These are phyloP conservation scores for Diaperis boleti DNA, from an alignment of 2,888 invertebrate genomes.

Conservation along the genomic window DNA sequence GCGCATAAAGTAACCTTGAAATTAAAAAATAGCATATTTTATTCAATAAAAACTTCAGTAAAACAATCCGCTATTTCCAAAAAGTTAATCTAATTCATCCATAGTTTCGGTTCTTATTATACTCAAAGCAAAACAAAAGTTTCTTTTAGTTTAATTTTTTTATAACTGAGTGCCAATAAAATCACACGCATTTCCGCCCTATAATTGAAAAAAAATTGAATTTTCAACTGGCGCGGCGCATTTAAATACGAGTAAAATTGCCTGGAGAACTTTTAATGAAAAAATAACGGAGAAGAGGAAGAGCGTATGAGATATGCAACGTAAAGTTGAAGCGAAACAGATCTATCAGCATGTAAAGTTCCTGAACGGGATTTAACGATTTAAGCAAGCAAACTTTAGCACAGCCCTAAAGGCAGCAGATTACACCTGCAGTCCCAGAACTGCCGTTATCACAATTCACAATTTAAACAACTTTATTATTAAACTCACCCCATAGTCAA, in stretches of 20 bases:
- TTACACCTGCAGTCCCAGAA: slow-evolving; percentile 46
- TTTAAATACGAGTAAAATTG: slow-evolving; percentile 32
- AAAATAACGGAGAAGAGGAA: slow-evolving; percentile 45
- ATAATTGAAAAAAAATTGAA: slow-evolving; percentile 47
- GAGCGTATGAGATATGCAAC: slow-evolving; percentile 33
- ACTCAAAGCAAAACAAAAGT: too few relatives aligned
- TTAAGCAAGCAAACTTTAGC: slow-evolving; percentile 47
- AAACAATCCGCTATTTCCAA: too few relatives aligned
- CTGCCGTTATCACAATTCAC: slow-evolving; percentile 46
- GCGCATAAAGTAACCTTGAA: too few relatives aligned
- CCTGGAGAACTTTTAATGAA: slow-evolving; percentile 46
- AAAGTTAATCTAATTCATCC: too few relatives aligned
- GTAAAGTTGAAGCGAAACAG: slow-evolving; percentile 32
- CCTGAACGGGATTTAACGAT: slow-evolving; percentile 45
- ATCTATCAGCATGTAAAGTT: slow-evolving; percentile 43
- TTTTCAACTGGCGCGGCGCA: slow-evolving; percentile 31
- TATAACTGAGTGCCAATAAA: slow-evolving; percentile 16
- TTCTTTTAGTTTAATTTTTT: background rate
- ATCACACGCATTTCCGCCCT: slow-evolving; percentile 16
- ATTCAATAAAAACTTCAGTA: too few relatives aligned
- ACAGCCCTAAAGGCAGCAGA: slow-evolving; percentile 42
- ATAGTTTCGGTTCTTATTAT: too few relatives aligned
- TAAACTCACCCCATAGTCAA: slow-evolving; percentile 38
- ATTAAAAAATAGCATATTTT: too few relatives aligned
- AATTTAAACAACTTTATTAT: slow-evolving; percentile 48